These are phyloP conservation scores for Heliconius ethilla DNA, from an alignment of 2,888 invertebrate genomes.

Conservation along the genomic window DNA sequence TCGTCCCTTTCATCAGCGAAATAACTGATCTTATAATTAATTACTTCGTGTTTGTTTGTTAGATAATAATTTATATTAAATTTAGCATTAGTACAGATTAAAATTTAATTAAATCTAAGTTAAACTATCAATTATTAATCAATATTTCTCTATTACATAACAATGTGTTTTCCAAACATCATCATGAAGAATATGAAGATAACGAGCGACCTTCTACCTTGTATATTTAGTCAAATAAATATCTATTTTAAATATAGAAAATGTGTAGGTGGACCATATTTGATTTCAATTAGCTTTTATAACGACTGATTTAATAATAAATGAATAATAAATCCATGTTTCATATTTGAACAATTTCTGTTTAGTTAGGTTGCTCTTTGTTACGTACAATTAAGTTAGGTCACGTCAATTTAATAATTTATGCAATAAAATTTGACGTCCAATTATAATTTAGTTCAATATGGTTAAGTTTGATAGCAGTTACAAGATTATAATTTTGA, in stretches of 20 bases:
- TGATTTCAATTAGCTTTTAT: no score
- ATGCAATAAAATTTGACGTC: constrained; percentile 3
- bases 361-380: not conserved
- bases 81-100: not conserved
- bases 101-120: no score
- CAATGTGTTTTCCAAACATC: no score
- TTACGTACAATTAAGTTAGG: constrained; percentile 5
- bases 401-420: constrained; percentile 10
- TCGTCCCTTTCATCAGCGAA: constrained; percentile 44
- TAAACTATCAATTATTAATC: not conserved
- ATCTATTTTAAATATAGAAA: no score
- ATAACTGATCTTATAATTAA: constrained; percentile 37
- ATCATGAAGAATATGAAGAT: no score
- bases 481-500: constrained; percentile 14
- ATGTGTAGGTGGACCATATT: no score
- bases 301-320: no score
- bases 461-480: not conserved
- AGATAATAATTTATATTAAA: not conserved
- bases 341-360: no score
- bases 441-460: constrained; percentile 2
- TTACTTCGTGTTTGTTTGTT: constrained; percentile 32
- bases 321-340: no score
- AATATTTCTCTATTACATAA: not conserved
- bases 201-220: no score
- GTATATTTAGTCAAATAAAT: no score